Base-by-base conservation (phyloP, 2,113 vertebrate genomes). In the Proterorhinus semilunaris region DNA sequence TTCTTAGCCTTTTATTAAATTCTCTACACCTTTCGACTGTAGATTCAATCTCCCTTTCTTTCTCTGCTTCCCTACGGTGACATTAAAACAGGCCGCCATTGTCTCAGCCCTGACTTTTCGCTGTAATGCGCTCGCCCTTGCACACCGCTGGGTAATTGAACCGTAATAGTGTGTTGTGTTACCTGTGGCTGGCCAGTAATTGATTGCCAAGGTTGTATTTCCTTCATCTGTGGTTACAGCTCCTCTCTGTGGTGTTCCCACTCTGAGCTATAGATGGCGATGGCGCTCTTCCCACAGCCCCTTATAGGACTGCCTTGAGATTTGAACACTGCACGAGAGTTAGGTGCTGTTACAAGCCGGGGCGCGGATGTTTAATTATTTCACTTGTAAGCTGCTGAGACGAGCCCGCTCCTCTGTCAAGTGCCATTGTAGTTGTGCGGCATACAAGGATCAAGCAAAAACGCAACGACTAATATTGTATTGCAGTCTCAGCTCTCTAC, bases 161-260 rank as follows among this genome's bases (percentile, higher is more conserved):
- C 83, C 77, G 79, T 88, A 88, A 89, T 89, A 75, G 89, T 87
- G 83, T 86, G 86, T 83, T 86, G 58, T 82, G 83, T 87, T 86
- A 87, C 86, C 83, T 88, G 73, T 83, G 83, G 83, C 82, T 82
- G 85, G 82, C 87, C 80, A 87, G 86, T 80, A 88, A 91, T 89
- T 90, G 84, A 90, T 90, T 91, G 72, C 83, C 84, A 90, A 78
- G 77, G 84, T 66, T 57, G 67, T 77, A 67, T 89, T 89, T 88
- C 76, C 74, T 78, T 76, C 82, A 71, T 8, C 79, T 80, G 81
- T 70, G 83, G 64, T 52, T n/a, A n/a, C n/a, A 9, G 54, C 45
- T 53, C 50, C n/a, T 68, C 4, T 53, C 61, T 1, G 42, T 82
- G 87, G 11, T 6, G n/a, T 84, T 74, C 46, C 55, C 9, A 0